Evolutionary conservation across 2,888 invertebrate genomes (phyloP).

Genomic region (Campopleginae sp.): DNA sequence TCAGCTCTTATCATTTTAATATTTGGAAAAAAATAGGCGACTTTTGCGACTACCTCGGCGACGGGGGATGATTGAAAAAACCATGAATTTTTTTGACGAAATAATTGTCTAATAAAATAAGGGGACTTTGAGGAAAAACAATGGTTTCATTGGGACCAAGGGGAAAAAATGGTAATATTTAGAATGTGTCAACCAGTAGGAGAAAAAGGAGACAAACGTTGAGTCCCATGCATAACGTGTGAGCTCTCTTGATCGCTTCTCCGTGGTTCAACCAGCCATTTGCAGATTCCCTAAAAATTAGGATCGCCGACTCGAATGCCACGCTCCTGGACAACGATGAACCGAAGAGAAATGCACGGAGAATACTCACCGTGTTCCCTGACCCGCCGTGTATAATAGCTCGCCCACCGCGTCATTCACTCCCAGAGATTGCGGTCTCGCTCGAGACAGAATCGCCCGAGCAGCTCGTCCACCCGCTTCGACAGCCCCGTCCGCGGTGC

Average conservation of each 20-base stretch:
- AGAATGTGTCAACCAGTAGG: conserved; percentile 47
- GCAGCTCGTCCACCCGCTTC: conserved; percentile 76
- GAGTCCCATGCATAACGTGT: conserved; percentile 51
- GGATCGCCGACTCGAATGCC: neutral
- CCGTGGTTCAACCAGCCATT: conserved; percentile 7
- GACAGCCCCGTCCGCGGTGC: conserved; percentile 77
- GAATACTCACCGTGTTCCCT: neutral
- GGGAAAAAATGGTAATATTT: neutral
- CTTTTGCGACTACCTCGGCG: neutral
- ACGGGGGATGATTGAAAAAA: neutral
- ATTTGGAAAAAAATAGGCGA: neutral
- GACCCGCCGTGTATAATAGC: neutral
- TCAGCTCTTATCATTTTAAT: neutral
- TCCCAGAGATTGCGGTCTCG: conserved; percentile 75
- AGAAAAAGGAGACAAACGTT: conserved; percentile 61
- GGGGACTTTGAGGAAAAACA: neutral
- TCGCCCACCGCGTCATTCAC: conserved; percentile 23
- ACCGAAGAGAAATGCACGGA: too few relatives aligned
- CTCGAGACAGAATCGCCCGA: conserved; percentile 69
- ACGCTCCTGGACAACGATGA: neutral
- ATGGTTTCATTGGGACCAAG: neutral
- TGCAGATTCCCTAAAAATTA: neutral
- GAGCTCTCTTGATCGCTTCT: conserved; percentile 36
- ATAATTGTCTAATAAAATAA: neutral
- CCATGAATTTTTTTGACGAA: neutral